Base-by-base conservation (phyloP, 2,113 vertebrate genomes). In the Chaetura pelagica region DNA sequence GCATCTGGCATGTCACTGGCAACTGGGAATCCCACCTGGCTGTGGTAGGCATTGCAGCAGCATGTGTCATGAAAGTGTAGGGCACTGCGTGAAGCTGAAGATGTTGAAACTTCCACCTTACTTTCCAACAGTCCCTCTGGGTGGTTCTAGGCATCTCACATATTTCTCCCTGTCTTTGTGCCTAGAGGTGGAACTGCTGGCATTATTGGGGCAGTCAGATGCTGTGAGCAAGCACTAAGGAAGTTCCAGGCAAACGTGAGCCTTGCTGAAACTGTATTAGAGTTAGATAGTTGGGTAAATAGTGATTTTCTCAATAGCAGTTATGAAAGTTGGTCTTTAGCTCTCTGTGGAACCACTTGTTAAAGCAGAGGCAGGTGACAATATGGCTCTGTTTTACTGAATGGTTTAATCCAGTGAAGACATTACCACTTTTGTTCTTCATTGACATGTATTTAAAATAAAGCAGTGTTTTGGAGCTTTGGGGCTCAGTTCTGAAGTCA, bases 31-130 rank as follows among this genome's bases (percentile, higher is more conserved):
- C 44, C 27, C 29, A 8, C 18, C 30, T 34, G 32, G 5, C 27
- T 57, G 30, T 16, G 30, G 38, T 1, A 6, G 66, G 15, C 12
- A 3, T 23, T 20, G 29, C 26, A 44, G 44, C 34, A 48, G 49
- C 14, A 19, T 3, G 7, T 63, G n/a, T 22, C 0, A 0, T 30
- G 38, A 69, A 32, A 14, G 24, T 83, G 38, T 35, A 26, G 27
- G 26, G 27, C 10, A 8, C 23, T 77, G 46, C 19, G 38, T 48
- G 40, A 64, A 86, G n/a, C 12, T 61, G 34, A 11, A 44, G 29
- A 84, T 64, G 67, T n/a, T 69, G 11, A 82, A 73, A 54, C 30
- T 19, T 77, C 80, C 24, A 24, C 18, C 34, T 46, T 30, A 15
- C 8, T 21, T 77, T 86, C 49, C 63, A 23, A 11, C 48, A 55